Evolutionary conservation across 2,888 invertebrate species (phyloP).

Genomic region (Hipparchia semele): DNA sequence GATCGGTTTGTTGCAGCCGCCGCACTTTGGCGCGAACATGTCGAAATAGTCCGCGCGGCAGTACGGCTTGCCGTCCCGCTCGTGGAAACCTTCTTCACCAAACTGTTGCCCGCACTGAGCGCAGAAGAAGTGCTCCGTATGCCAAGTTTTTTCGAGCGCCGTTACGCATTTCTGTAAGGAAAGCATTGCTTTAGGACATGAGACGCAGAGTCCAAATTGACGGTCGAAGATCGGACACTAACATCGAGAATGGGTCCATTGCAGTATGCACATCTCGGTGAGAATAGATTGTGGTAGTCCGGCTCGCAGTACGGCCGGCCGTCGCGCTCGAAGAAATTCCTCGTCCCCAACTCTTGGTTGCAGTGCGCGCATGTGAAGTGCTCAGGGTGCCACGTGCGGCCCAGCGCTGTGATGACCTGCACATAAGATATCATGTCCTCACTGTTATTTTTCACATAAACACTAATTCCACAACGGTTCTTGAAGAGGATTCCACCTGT

Average conservation of each 20-base stretch:
- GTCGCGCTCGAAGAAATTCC: constrained; percentile 99
- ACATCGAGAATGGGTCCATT: constrained; percentile 99
- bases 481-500: constrained; percentile 83
- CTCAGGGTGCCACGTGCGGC: constrained; percentile 99
- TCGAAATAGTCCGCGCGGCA: constrained; percentile 98
- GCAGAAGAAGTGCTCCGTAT: constrained; percentile 99
- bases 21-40: constrained; percentile 99
- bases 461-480: constrained; percentile 8
- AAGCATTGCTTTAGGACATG: constrained; percentile 33
- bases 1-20: constrained; percentile 97
- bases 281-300: constrained; percentile 99
- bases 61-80: constrained; percentile 97
- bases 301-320: constrained; percentile 98
- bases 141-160: constrained; percentile 98
- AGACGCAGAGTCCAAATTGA: background rate
- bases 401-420: constrained; percentile 96
- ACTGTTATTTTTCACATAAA: constrained; percentile 21
- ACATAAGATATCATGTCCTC: constrained; percentile 36
- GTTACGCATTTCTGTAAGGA: constrained; percentile 97
- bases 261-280: constrained; percentile 99
- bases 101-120: constrained; percentile 98
- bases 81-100: constrained; percentile 99
- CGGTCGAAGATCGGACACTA: constrained; percentile 65
- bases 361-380: constrained; percentile 99
- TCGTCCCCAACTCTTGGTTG: constrained; percentile 97